Percentiles rank a stretch among this genome's conserved stretches.
These are phyloP conservation scores for Eustalomyia histrio DNA, from an alignment of 2,888 invertebrate genomes.

Conservation along the genomic window DNA sequence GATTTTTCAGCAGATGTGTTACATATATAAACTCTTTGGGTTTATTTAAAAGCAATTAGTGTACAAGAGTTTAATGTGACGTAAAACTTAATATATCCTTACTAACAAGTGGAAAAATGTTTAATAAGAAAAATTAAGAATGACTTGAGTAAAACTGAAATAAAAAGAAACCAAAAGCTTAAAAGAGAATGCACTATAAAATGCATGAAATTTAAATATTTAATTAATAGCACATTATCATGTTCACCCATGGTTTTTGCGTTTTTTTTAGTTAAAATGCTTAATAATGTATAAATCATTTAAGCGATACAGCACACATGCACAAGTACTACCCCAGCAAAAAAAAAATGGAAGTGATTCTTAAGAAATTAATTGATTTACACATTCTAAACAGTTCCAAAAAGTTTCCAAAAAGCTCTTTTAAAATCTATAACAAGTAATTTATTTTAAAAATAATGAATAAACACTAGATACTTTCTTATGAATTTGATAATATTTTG, in stretches of 20 bases:
- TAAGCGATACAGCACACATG: background rate
- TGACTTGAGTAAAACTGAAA: background rate
- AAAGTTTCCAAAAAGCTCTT: too few relatives aligned
- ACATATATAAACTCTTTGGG: too few relatives aligned
- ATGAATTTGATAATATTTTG: too few relatives aligned
- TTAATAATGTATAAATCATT: background rate
- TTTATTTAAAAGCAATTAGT: too few relatives aligned
- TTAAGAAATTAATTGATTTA: too few relatives aligned
- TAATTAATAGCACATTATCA: constrained; percentile 33
- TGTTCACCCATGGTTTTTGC: constrained; percentile 1
- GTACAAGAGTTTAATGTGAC: too few relatives aligned
- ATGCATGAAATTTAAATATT: constrained; percentile 42
- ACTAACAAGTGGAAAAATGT: background rate
- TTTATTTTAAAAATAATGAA: too few relatives aligned
- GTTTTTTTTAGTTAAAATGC: constrained; percentile 16
- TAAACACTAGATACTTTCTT: too few relatives aligned
- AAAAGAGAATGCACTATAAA: constrained; percentile 21
- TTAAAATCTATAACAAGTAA: too few relatives aligned
- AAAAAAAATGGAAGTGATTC: too few relatives aligned
- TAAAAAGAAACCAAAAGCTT: constrained; percentile 11
- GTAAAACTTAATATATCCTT: background rate
- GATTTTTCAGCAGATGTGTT: too few relatives aligned
- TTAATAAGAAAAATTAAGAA: background rate
- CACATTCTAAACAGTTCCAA: too few relatives aligned
- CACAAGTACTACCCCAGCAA: background rate